phyloP scores from a whole-genome alignment of 2,797 vertebrate species.

The Gymnocypris eckloni region DNA sequence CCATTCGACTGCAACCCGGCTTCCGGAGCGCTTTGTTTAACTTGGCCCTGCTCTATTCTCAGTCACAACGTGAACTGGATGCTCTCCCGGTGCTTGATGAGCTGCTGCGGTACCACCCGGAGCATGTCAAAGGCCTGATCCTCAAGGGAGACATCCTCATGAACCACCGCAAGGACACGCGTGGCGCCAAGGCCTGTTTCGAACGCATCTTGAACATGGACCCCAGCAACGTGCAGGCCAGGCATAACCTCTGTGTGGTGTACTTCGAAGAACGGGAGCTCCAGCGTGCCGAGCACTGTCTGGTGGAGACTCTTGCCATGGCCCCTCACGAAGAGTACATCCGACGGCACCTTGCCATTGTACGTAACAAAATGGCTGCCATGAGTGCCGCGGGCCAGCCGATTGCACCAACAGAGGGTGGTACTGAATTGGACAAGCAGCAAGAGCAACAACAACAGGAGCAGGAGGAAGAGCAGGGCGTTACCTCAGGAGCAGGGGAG shows the following conservation, averaged over 20 bases:
- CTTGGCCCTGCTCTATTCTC: constrained; percentile 93
- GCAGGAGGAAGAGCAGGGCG: constrained; percentile 70
- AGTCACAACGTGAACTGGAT: constrained; percentile 88
- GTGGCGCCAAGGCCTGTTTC: constrained; percentile 91
- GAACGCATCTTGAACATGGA: constrained; percentile 90
- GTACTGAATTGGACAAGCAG: constrained; percentile 42
- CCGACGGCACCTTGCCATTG: constrained; percentile 91
- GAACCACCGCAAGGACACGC: constrained; percentile 97
- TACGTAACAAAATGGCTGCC: constrained; percentile 91
- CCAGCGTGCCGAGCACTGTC: constrained; percentile 87
- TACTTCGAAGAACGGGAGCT: constrained; percentile 96
- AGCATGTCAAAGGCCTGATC: constrained; percentile 96
- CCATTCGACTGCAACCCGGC: constrained; percentile 87
- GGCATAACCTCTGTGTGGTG: constrained; percentile 97
- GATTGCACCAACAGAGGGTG: constrained; percentile 66
- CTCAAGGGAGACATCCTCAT: constrained; percentile 98
- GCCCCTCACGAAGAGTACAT: constrained; percentile 96
- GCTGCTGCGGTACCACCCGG: constrained; percentile 88
- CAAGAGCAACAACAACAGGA: constrained; percentile 60
- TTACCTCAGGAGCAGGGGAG: constrained; percentile 60
- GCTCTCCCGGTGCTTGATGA: constrained; percentile 91
- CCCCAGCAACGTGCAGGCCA: constrained; percentile 95
- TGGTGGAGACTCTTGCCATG: constrained; percentile 90
- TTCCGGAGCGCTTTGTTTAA: constrained; percentile 98
- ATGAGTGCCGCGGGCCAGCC: constrained; percentile 77